Evolutionary conservation across 2,888 invertebrate species (phyloP).

Genomic region (Diabrotica balteata): DNA sequence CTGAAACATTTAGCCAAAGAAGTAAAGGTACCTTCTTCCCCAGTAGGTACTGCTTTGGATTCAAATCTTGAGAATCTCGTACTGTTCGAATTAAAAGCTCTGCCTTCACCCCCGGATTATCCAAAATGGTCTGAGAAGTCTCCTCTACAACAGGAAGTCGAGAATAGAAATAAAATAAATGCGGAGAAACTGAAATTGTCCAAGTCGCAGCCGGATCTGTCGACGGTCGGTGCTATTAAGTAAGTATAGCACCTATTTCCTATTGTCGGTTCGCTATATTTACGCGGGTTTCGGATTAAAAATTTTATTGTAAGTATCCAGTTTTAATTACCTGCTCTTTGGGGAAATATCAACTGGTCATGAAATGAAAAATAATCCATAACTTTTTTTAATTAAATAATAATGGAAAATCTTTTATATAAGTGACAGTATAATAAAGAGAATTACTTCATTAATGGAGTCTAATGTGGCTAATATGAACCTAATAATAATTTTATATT

Average conservation of each 20-base stretch:
- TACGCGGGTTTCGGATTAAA: too few species aligned
- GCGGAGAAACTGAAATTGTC: conserved; percentile 69
- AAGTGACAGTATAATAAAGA: too few species aligned
- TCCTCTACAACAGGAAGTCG: conserved; percentile 50
- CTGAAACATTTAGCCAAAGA: conserved; percentile 85
- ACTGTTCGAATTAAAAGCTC: conserved; percentile 49
- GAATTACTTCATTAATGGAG: too few species aligned
- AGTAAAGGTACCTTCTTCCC: conserved; percentile 62
- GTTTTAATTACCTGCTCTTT: too few species aligned
- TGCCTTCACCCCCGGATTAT: conserved; percentile 58
- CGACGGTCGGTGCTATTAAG: conserved; percentile 58
- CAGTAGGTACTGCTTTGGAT: conserved; percentile 44
- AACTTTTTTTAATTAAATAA: too few species aligned
- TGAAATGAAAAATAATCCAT: too few species aligned
- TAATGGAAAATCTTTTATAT: too few species aligned
- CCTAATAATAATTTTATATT: too few species aligned
- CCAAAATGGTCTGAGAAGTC: conserved; percentile 59
- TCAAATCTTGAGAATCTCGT: conserved; percentile 41
- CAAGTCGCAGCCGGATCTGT: conserved; percentile 85
- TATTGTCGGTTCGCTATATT: too few species aligned
- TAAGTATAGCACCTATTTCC: conserved; percentile 5
- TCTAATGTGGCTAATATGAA: too few species aligned
- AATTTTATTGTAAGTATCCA: too few species aligned
- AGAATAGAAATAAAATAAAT: conserved; percentile 47
- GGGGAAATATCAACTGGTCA: too few species aligned